phyloP scores from a whole-genome alignment of 30 jellyfish, hydroid and myxozoan genomes.

The Calvadosia cruxmelitensis region DNA sequence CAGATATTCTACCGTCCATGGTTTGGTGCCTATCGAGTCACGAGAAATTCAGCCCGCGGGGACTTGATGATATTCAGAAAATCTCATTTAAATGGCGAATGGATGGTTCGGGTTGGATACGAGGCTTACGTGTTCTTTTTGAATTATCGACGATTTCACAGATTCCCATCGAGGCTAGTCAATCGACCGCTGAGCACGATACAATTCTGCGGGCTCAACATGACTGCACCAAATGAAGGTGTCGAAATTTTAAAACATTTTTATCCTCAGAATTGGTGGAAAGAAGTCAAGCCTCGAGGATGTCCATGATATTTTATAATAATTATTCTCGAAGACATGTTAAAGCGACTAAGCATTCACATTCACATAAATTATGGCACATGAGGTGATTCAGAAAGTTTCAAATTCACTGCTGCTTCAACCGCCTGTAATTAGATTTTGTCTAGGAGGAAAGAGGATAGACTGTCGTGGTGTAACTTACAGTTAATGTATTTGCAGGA shows the following conservation, averaged over 20 bases:
- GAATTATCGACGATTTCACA: conserved; percentile 62
- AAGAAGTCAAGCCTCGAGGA: conserved; percentile 55
- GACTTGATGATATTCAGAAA: conserved; percentile 56
- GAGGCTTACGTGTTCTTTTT: conserved; percentile 73
- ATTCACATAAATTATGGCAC: too few species aligned
- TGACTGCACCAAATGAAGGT: conserved; percentile 71
- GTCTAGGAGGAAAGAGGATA: too few species aligned
- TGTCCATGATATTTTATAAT: conserved; percentile 19
- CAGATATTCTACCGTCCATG: conserved; percentile 45
- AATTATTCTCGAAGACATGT: neutral
- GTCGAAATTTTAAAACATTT: conserved; percentile 55
- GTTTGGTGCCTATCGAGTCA: conserved; percentile 55
- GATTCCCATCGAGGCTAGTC: conserved; percentile 44
- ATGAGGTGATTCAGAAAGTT: too few species aligned
- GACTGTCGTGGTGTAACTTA: too few species aligned
- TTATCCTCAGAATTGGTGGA: conserved; percentile 72
- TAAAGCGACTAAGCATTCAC: too few species aligned
- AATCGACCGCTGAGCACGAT: conserved; percentile 40
- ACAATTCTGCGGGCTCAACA: conserved; percentile 45
- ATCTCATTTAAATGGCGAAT: conserved; percentile 17
- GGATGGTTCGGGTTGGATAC: conserved; percentile 53
- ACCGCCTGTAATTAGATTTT: too few species aligned
- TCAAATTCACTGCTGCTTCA: too few species aligned
- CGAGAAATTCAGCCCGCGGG: conserved; percentile 37
- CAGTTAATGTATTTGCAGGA: too few species aligned